Evolutionary conservation across 2,888 invertebrate species (phyloP), one percentile per base, ranked within the genome.

Genomic region (Parelbella ahira): DNA sequence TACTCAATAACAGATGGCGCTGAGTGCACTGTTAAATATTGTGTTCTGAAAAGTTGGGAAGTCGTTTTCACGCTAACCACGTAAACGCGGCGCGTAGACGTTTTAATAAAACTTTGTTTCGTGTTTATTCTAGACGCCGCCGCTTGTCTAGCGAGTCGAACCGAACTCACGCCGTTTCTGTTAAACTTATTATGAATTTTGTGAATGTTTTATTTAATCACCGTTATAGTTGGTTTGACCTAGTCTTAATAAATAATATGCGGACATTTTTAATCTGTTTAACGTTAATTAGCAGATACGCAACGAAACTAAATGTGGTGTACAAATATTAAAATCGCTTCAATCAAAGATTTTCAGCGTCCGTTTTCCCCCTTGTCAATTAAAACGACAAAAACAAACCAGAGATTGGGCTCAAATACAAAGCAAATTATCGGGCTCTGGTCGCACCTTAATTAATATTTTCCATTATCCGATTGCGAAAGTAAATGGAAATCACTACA

Each of bases 1-100:
- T 83, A 86, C 74, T 78, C 74, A 60, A 34, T 56, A 53, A 50
- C 25, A 86, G 86, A 79, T 83, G 83, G 79, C 83, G 80, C 23
- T 50, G 55, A 39, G 7, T 4, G 70, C 58, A 29, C 37, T 49
- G 10, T 25, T 18, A 2, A 9, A 10, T 18, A 29, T 8, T 23
- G 8, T 11, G 11, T 6, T 20, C 24, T 24, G 37, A 37, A 34
- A 43, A 41, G 24, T 39, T 30, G 11, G 23, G 37, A 43, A 45
- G 49, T 64, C 46, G 60, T 68, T 67, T 63, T 50, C 48, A 66
- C 58, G 50, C 67, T 43, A 41, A 39, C 56, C 69, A 69, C 75
- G 74, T 71, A 63, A 60, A 52, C 45, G 44, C 39, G 24, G 44
- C 43, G 55, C 54, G 64, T 65, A 70, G 67, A 70, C 57, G 57